Evolutionary conservation across 2,113 vertebrate genomes (phyloP).

Genomic region (Pogona vitticeps): DNA sequence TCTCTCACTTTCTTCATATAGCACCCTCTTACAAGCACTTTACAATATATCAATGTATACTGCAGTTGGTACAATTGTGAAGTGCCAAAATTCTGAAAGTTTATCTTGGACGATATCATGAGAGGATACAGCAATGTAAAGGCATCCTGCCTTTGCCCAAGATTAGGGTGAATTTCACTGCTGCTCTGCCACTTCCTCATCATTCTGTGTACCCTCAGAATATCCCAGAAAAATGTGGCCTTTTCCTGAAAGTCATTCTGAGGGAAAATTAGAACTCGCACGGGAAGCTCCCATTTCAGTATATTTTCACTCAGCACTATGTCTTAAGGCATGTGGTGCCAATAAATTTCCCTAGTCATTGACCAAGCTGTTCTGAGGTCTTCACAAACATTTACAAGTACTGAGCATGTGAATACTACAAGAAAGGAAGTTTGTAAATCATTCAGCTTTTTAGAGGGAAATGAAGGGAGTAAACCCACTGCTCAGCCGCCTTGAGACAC

Average conservation of each 20-base stretch:
- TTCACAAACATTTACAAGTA: constrained; percentile 3
- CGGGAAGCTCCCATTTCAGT: background rate
- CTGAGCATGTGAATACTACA: constrained; percentile 30
- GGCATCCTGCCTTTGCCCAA: no score
- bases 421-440: background rate
- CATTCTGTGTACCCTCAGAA: no score
- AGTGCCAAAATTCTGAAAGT: background rate
- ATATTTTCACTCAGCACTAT: background rate
- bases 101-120: no score
- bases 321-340: background rate
- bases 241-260: background rate
- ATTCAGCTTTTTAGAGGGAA: background rate
- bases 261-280: background rate
- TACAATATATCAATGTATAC: background rate
- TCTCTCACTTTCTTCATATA: background rate
- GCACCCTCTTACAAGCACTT: background rate
- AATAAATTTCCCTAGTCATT: background rate
- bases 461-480: background rate
- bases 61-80: background rate
- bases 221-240: background rate
- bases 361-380: background rate
- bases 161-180: background rate
- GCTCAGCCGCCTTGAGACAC: no score
- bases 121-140: no score
- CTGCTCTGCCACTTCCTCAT: background rate